Evolutionary conservation across 1,140 invertebrate species (phyloP), one percentile per base, ranked within the genome.

Genomic region (Meloidogyne hapla): DNA sequence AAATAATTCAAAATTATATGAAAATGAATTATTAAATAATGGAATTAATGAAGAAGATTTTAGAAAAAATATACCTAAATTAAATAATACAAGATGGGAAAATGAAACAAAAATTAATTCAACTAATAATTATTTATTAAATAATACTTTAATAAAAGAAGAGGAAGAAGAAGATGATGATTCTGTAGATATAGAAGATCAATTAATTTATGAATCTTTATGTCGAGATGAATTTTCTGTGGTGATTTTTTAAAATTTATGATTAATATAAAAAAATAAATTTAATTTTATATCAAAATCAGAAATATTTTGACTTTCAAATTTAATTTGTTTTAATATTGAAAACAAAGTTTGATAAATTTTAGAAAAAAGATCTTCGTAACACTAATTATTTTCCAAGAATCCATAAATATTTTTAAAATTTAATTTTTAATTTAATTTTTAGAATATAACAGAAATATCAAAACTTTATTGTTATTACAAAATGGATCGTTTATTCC

Each of bases 391-490:
- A 42, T n/a, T 26, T n/a, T n/a, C n/a, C 28, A 33, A 33, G 6
- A 3, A 33, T n/a, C n/a, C n/a, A n/a, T 26, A 33, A 33, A 33
- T 3, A 6, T 45, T 21, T 10, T 15, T 69, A 1, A 69, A 61
- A 69, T 8, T 61, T 69, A 21, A 69, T 21, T 15, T 61, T 13
- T 10, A 69, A 61, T 33, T 9, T 1, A 69, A 33, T 33, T 21
- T 69, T 33, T 26, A 33, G 48, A 4, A 42, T 45, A 38, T 33
- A 69, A 69, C 2, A 69, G 25, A 69, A 69, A 48, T 21, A 69
- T 80, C 79, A 0, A 21, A 78, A 61, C 45, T 83, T 15, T 98
- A 95, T 88, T 91, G 91, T 56, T 97, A 28, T 33, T 69, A 21
- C 8, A 26, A 33, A 69, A 69, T 71, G 69, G 28, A 62, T 23